A percentile compares a stretch with the other conserved stretches of the same genome.
These are phyloP conservation scores for Collichthys lucidus DNA, from an alignment of 2,113 vertebrate genomes.

Conservation along the genomic window DNA sequence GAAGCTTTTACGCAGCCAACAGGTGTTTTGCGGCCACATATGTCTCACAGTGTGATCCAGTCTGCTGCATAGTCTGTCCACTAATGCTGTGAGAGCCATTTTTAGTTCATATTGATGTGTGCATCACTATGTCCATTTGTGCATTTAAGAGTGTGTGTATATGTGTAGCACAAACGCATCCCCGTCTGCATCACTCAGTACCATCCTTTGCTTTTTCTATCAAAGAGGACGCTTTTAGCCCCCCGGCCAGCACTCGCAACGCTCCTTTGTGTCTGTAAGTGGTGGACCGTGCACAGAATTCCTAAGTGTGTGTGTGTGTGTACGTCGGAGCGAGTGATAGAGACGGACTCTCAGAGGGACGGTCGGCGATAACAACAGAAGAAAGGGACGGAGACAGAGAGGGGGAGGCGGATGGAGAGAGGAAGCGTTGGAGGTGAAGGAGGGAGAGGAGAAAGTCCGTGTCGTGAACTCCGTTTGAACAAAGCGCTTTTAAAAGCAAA, in stretches of 20 bases:
- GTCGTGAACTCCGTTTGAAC: slow-evolving; percentile 27
- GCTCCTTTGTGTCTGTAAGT: slow-evolving; percentile 61
- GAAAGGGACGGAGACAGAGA: slow-evolving; percentile 2
- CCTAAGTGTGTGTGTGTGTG: background rate
- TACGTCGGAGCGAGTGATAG: slow-evolving; percentile 7
- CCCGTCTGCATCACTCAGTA: slow-evolving; percentile 32
- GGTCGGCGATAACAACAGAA: slow-evolving; percentile 18
- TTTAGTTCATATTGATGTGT: slow-evolving; percentile 21
- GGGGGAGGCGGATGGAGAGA: background rate
- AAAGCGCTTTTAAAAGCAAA: slow-evolving; percentile 59
- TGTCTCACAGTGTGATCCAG: background rate
- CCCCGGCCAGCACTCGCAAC: slow-evolving; percentile 21
- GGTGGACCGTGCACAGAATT: slow-evolving; percentile 40
- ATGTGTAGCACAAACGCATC: slow-evolving; percentile 9
- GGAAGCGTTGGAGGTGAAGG: background rate
- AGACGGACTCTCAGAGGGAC: slow-evolving; percentile 25
- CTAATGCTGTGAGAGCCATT: slow-evolving; percentile 28
- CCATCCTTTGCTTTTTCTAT: slow-evolving; percentile 47
- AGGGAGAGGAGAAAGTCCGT: background rate
- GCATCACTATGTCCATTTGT: slow-evolving; percentile 27
- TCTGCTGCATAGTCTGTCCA: background rate
- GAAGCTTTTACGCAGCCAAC: slow-evolving; percentile 18
- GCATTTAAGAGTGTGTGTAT: background rate
- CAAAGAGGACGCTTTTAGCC: slow-evolving; percentile 67
- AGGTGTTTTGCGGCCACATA: slow-evolving; percentile 11